Conservation (phyloP, 2,797 vertebrate species). For the Myotis myotis region DNA sequence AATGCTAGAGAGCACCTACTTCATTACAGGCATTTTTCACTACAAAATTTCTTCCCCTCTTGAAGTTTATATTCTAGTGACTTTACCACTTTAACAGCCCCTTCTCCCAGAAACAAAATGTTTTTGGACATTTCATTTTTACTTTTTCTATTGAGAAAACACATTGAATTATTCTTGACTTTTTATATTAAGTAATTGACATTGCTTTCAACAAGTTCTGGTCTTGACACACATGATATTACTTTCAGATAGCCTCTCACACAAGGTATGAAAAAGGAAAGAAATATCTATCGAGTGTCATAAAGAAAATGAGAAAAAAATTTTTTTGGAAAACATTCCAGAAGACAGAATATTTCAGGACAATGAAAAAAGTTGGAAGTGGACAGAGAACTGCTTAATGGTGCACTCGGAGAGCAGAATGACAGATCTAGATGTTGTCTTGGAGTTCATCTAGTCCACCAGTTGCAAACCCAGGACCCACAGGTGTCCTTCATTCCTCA, state of each 20-base stretch:
- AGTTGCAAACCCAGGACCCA: background rate
- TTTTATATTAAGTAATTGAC: background rate
- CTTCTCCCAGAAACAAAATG: background rate
- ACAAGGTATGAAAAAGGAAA: background rate
- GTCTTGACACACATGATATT: background rate
- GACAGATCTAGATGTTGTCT: background rate
- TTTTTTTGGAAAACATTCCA: background rate
- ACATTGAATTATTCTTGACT: background rate
- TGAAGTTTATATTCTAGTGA: background rate
- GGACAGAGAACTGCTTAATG: background rate
- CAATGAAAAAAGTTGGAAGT: background rate
- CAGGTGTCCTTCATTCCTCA: background rate
- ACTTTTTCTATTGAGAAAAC: constrained; percentile 4
- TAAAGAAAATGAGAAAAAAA: background rate
- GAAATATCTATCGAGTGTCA: background rate
- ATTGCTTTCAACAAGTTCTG: background rate
- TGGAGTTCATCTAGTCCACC: background rate
- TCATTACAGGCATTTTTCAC: background rate
- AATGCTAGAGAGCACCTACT: background rate
- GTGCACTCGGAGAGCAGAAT: background rate
- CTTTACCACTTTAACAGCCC: background rate
- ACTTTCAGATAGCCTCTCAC: background rate
- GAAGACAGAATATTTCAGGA: background rate
- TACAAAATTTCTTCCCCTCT: background rate
- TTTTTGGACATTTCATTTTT: background rate